Base-by-base conservation (phyloP, 1,140 invertebrate species). In the Saccostrea echinata region DNA sequence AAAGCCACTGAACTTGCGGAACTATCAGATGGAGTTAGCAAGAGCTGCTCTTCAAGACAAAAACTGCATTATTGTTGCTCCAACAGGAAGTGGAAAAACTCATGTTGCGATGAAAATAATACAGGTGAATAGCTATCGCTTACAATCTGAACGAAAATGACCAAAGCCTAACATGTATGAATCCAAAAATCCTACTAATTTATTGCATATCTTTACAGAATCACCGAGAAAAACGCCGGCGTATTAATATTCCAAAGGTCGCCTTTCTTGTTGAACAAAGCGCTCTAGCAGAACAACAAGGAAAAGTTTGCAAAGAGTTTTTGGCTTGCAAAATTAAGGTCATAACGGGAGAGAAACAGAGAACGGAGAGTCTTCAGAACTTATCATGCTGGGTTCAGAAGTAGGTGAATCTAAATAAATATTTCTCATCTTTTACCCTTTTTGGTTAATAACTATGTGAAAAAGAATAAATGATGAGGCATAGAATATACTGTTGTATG, bases 181-280 rank as follows among this genome's bases (percentile, higher is more conserved):
- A 16, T 57, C 21, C 3, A 21, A 57, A 57, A 21, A 18, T 1
- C 71, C 6, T 43, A 3, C 35, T 43, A 3, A 43, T 43, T 43
- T 43, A 43, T 43, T 43, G 35, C 18, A 76, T 24, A 76, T 33
- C 13, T n/a, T 11, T 51, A 8, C 18, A 82, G 81, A 83, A 83
- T 83, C 90, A 92, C 88, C 53, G 90, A n/a, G 43, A 90, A 52
- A 84, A 85, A 52, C 12, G 84, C 11, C 57, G 71, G 68, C n/a
- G 64, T 3, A 52, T 86, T 64, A 33, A 86, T 85, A 87, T 80
- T 51, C 71, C 84, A 6, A 93, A 93, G 86, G 90, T 94, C n/a
- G 90, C 91, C 13, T 92, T 94, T 64, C 76, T 95, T 27, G 94
- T 94, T 4, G 93, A 93, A 57, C 93, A 92, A 53, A 92, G 92